Evolutionary conservation across 2,797 vertebrate species (phyloP), one percentile per base, ranked within the genome.

Genomic region (Linurgus olivaceus): DNA sequence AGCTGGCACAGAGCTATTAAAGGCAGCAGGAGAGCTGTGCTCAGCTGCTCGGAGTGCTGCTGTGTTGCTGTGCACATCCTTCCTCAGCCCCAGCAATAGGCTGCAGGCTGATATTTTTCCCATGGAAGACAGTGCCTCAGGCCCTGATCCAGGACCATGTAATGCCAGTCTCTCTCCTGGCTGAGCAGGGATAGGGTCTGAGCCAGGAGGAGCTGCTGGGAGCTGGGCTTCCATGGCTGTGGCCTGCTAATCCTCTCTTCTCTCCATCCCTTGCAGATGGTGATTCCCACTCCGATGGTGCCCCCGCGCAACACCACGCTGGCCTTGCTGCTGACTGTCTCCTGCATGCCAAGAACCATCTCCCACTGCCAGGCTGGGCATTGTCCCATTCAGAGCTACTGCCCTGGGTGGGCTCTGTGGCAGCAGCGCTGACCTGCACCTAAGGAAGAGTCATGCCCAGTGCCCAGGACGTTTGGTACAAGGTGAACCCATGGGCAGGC

Each of bases 401-500:
- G 59, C 40, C 17, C 62, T 80, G 90, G 92, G 63, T 35, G 1
- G 89, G 91, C 12, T 73, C 76, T 0, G 29, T 86, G 67, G 54
- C 79, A 29, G 88, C 40, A 0, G 87, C 12, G 0, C 80, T 93
- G 76, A 89, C 92, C 62, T 95, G 94, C 57, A 86, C 68, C 77
- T 94, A 47, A 76, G 52, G 2, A 17, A 61, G 26, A 1, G 4
- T 12, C 0, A 0, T 40, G 55, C 47, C 58, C 25, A 11, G 4
- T 1, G 2, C 48, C 28, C 0, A 0, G 37, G 9, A 24, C 3
- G 4, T 28, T 24, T 33, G 70, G 50, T 33, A 37, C 0, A 6
- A 40, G 14, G 57, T 28, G 57, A 28, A 38, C 50, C 62, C 23
- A 2, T 3, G 15, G 47, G 62, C 63, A 61, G 68, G 42, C 54